These are phyloP conservation scores for Cancer borealis DNA, from an alignment of 2,888 invertebrate genomes.

Conservation along the genomic window DNA sequence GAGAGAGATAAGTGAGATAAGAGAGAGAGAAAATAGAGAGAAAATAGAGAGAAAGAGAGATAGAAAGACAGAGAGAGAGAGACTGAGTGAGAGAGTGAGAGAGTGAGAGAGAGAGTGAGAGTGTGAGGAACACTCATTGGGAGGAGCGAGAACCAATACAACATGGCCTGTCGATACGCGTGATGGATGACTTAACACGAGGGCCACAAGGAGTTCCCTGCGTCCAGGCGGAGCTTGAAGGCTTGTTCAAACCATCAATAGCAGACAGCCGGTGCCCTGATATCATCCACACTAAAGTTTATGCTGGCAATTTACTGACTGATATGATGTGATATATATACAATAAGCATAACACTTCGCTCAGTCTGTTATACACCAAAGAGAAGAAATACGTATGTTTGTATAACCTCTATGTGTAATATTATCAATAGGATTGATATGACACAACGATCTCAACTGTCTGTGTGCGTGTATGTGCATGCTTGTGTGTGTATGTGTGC, in stretches of 20 bases:
- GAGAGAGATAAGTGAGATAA: neutral
- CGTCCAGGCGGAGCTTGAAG: neutral
- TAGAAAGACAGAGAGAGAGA: constrained; percentile 8
- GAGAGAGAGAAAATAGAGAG: neutral
- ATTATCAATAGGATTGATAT: too few species aligned
- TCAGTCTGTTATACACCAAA: neutral
- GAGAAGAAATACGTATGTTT: neutral
- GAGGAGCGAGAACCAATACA: neutral
- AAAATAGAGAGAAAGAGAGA: neutral
- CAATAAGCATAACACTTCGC: too few species aligned
- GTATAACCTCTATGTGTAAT: too few species aligned
- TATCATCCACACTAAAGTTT: neutral
- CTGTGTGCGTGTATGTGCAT: too few species aligned
- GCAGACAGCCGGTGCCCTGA: neutral
- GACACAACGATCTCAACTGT: too few species aligned
- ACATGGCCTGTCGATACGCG: constrained; percentile 31
- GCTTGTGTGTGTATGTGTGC: too few species aligned
- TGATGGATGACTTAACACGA: constrained; percentile 21
- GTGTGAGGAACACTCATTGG: neutral
- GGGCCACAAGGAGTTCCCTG: neutral
- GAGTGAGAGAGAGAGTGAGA: neutral
- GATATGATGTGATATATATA: neutral
- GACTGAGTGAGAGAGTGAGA: neutral
- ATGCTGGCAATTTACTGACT: neutral
- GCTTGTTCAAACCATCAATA: too few species aligned